These are phyloP conservation scores for Caenorhabditis japonica DNA, from an alignment of 2,888 invertebrate species.

Conservation along the genomic window DNA sequence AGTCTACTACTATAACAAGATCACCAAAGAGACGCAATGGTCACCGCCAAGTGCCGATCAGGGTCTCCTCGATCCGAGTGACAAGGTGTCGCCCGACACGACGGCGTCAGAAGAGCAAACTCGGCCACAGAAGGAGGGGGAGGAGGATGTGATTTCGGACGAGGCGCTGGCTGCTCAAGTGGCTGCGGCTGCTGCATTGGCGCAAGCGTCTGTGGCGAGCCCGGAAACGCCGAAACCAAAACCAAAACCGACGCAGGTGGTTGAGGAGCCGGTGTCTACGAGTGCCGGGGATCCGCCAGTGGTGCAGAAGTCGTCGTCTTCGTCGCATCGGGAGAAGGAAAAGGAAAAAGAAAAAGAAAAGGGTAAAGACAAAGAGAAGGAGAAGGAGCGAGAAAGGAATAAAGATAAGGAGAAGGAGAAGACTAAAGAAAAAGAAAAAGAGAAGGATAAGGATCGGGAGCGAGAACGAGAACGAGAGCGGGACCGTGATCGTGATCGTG, in stretches of 20 bases:
- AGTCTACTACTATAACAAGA: constrained; percentile 86
- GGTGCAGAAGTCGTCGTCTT: too few species aligned
- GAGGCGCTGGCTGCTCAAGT: too few species aligned
- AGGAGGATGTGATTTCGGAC: background rate
- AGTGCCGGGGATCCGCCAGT: too few species aligned
- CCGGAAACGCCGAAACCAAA: too few species aligned
- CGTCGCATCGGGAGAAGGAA: background rate
- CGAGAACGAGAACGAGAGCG: constrained; percentile 1
- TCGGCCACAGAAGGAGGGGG: background rate
- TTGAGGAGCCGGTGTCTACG: too few species aligned
- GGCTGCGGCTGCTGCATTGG: background rate
- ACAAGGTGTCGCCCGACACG: constrained; percentile 35
- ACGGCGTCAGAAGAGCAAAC: constrained; percentile 1
- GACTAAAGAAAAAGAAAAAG: background rate
- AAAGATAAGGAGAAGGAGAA: background rate
- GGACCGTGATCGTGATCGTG: constrained; percentile 6
- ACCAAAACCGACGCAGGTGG: too few species aligned
- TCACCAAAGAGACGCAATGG: constrained; percentile 56
- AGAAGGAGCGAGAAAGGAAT: constrained; percentile 1
- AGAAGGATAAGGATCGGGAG: constrained; percentile 1
- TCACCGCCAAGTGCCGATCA: constrained; percentile 33
- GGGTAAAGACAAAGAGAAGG: background rate
- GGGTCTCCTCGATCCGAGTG: constrained; percentile 38
- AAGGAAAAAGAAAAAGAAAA: constrained; percentile 12
- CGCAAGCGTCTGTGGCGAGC: background rate